Conservation (phyloP, 2,888 invertebrate genomes). For the Chrysina gloriosa region DNA sequence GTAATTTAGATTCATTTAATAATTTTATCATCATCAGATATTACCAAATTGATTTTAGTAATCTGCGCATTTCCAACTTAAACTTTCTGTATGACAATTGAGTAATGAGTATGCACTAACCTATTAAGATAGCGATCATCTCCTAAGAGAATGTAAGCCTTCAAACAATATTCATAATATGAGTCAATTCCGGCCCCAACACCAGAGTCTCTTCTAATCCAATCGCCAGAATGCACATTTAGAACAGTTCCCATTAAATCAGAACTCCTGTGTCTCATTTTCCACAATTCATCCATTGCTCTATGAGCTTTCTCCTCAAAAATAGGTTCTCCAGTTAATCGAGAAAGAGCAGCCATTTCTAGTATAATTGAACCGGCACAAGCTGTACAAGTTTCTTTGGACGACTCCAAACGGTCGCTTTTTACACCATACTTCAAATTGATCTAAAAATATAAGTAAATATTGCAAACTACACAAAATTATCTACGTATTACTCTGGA, state of each 20-base stretch:
- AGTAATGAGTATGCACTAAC: background rate
- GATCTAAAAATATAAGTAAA: conserved; percentile 67
- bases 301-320: conserved; percentile 95
- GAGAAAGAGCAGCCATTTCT: conserved; percentile 95
- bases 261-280: conserved; percentile 86
- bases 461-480: background rate
- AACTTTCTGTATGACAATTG: too few relatives aligned
- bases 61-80: too few relatives aligned
- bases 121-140: conserved; percentile 94
- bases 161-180: conserved; percentile 98
- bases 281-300: conserved; percentile 98
- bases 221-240: conserved; percentile 98
- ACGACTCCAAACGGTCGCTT: conserved; percentile 77
- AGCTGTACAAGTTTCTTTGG: conserved; percentile 95
- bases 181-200: conserved; percentile 99
- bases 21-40: too few relatives aligned
- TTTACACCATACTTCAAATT: conserved; percentile 88
- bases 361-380: conserved; percentile 98
- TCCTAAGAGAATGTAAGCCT: conserved; percentile 94
- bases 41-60: too few relatives aligned
- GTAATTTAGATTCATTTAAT: too few relatives aligned
- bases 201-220: conserved; percentile 94
- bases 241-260: conserved; percentile 98
- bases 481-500: conserved; percentile 75
- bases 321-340: conserved; percentile 90